Evolutionary conservation across 1,140 invertebrate species (phyloP).

Genomic region (Pomacea maculata): DNA sequence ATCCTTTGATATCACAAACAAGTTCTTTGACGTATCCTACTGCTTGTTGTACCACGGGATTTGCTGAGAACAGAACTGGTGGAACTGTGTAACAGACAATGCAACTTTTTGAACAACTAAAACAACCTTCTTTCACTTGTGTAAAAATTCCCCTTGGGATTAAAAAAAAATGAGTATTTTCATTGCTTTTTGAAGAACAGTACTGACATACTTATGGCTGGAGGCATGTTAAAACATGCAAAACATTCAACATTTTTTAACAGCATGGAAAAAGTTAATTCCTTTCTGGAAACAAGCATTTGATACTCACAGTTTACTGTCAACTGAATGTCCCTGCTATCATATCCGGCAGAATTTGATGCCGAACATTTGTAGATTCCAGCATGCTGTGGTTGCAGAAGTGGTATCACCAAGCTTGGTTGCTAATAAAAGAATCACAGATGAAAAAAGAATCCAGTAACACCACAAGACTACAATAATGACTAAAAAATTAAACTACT

Average conservation of each 20-base stretch:
- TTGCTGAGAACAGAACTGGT: conserved; percentile 29
- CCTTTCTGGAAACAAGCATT: not conserved
- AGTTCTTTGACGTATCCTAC: conserved; percentile 43
- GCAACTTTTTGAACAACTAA: not conserved
- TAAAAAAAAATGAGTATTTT: not conserved
- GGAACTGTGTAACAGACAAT: conserved; percentile 24
- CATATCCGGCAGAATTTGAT: conserved; percentile 43
- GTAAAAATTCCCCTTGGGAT: not conserved
- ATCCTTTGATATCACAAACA: conserved; percentile 42
- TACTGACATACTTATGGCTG: too few species aligned
- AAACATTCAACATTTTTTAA: not conserved
- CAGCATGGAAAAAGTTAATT: too few species aligned
- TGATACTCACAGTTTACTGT: conserved; percentile 42
- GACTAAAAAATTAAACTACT: not conserved
- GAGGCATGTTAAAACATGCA: too few species aligned
- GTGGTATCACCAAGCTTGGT: conserved; percentile 30
- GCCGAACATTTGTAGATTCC: conserved; percentile 52
- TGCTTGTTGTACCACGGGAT: conserved; percentile 28
- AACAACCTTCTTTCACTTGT: not conserved
- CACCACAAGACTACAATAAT: too few species aligned
- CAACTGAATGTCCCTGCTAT: conserved; percentile 37
- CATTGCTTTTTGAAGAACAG: not conserved
- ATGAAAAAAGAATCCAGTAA: not conserved
- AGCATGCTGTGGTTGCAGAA: conserved; percentile 34
- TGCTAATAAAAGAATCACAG: conserved; percentile 31